phyloP scores from a whole-genome alignment of 1,140 invertebrate species.

The Campodea augens region DNA sequence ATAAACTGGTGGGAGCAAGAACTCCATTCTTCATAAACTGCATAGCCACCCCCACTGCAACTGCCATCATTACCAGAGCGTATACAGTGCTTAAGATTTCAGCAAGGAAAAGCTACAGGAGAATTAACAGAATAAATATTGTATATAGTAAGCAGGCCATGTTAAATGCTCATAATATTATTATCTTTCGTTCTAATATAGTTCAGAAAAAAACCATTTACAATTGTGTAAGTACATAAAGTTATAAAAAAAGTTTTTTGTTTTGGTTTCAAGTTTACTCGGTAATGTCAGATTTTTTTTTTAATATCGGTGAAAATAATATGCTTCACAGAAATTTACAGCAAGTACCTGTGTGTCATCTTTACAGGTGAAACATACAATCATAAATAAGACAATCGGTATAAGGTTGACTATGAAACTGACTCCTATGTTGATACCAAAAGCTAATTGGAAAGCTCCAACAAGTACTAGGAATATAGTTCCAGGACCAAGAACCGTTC shows the following conservation, averaged over 20 bases:
- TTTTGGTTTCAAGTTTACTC: background rate
- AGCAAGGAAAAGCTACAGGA: constrained; percentile 28
- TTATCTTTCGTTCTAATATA: too few relatives aligned
- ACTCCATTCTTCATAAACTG: constrained; percentile 28
- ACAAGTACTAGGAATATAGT: constrained; percentile 42
- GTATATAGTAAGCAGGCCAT: too few relatives aligned
- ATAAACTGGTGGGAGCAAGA: constrained; percentile 26
- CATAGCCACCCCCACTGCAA: constrained; percentile 33
- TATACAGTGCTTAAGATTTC: constrained; percentile 35
- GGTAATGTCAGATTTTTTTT: background rate
- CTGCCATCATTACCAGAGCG: constrained; percentile 39
- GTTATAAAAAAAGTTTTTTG: too few relatives aligned
- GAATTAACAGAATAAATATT: constrained; percentile 6
- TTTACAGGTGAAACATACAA: constrained; percentile 27
- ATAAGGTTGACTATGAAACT: constrained; percentile 27
- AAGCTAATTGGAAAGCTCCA: constrained; percentile 34
- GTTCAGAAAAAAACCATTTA: background rate
- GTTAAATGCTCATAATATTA: too few relatives aligned
- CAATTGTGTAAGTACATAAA: too few relatives aligned
- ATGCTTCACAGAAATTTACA: background rate
- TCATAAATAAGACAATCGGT: constrained; percentile 28
- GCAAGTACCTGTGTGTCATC: constrained; percentile 25
- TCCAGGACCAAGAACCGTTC: constrained; percentile 38
- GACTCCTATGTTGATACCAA: constrained; percentile 28
- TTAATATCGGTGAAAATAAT: background rate